Evolutionary conservation across 2,113 vertebrate species (phyloP).

Genomic region (Urocolius indicus): DNA sequence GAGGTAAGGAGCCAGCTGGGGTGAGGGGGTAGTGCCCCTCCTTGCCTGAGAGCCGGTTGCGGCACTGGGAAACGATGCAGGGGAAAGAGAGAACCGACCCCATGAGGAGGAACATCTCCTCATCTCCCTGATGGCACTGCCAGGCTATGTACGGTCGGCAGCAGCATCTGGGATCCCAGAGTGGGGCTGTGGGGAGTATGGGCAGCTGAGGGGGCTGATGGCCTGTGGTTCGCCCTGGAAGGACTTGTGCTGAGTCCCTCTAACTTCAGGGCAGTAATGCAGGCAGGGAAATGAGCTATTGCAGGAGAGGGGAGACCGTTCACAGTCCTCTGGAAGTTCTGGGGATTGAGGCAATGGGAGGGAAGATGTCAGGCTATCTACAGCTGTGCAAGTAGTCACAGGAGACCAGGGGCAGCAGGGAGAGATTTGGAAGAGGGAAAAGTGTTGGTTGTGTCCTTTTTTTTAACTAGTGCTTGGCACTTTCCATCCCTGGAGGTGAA

Average conservation of each 20-base stretch:
- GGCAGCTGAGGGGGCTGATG: neutral
- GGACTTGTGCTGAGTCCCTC: neutral
- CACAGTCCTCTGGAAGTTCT: neutral
- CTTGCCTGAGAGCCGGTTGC: neutral
- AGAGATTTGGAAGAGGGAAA: neutral
- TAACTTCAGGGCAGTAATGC: neutral
- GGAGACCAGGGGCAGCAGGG: neutral
- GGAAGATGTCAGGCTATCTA: neutral
- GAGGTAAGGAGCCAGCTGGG: neutral
- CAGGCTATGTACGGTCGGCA: neutral
- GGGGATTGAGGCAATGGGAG: neutral
- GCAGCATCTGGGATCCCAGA: neutral
- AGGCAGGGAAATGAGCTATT: neutral
- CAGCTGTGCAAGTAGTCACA: neutral
- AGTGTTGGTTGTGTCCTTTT: neutral
- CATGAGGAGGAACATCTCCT: accelerated
- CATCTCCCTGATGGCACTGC: accelerated
- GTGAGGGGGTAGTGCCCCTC: neutral
- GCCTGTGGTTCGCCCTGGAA: neutral
- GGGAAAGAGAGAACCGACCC: neutral
- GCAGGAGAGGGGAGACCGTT: neutral
- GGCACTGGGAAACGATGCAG: neutral
- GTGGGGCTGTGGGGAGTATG: accelerated
- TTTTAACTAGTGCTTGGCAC: neutral
- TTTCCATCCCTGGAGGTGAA: neutral